phyloP scores from a whole-genome alignment of 1,140 invertebrate genomes.

The Andricus grossulariae region DNA sequence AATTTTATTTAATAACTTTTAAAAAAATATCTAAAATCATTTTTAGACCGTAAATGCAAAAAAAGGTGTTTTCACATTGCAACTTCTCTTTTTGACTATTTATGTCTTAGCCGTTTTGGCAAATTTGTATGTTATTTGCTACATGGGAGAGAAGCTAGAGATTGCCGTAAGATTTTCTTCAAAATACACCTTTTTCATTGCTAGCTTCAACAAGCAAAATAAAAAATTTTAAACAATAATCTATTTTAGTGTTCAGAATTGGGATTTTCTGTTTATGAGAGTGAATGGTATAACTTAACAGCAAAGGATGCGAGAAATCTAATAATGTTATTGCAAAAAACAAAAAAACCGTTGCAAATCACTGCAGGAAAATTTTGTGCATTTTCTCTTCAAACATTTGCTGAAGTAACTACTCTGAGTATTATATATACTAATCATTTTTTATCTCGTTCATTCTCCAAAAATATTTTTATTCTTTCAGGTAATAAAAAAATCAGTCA shows the following conservation, averaged over 20 bases:
- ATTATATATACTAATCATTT: constrained; percentile 5
- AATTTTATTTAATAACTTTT: too few species aligned
- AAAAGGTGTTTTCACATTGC: background rate
- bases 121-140: constrained; percentile 8
- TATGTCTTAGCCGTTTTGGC: background rate
- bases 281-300: constrained; percentile 59
- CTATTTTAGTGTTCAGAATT: constrained; percentile 59
- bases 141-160: background rate
- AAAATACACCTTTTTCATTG: background rate
- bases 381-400: constrained; percentile 50
- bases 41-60: background rate
- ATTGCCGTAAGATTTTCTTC: background rate
- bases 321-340: constrained; percentile 58
- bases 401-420: constrained; percentile 41
- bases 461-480: constrained; percentile 32
- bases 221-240: background rate
- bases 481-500: constrained; percentile 52
- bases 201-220: background rate
- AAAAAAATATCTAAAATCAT: background rate
- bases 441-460: constrained; percentile 25
- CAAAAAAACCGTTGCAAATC: constrained; percentile 52
- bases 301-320: constrained; percentile 46
- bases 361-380: constrained; percentile 59
- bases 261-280: constrained; percentile 55
- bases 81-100: background rate